Base-by-base conservation (phyloP, 2,888 invertebrate genomes). In the Caenorhabditis angaria region DNA sequence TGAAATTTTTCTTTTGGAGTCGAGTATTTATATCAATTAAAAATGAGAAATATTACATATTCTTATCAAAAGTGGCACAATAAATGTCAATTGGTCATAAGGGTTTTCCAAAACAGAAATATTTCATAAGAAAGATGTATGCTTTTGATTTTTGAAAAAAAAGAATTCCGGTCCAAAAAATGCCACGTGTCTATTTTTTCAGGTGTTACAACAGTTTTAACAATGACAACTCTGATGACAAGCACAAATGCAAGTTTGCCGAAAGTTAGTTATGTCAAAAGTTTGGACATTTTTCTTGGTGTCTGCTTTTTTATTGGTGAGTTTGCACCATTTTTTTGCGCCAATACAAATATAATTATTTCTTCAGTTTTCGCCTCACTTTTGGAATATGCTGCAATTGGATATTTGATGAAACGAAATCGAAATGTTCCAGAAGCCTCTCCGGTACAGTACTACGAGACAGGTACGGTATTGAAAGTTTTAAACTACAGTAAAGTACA, bases 211-310 rank as follows among this genome's bases (percentile, higher is more conserved):
- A 88, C 88, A n/a, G 88, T 88, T 25, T 79, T 88, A 51, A 88
- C 88, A 14, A 88, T 88, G 87, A 88, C 88, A 6, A 88, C 88
- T 1, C 77, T 88, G 61, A 88, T 88, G 82, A 88, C 88, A 2
- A 85, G 84, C 56, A 88, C 88, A 4, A 88, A 88, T 74, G 86
- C 88, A 10, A 81, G 85, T 10, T 76, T 88, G 55, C 88, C 88
- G 10, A 88, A 88, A 82, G 85, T 85, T 18, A 81, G 81, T 60
- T 88, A 88, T 72, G 85, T 88, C 48, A 88, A 88, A 66, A 82
- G 84, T 65, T 82, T 88, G 60, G 88, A 88, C 77, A 86, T 88
- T 20, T 88, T 88, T 70, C 79, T 88, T 20, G 88, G 88, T 10
- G 85, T 88, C 14, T 88, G 88, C 70, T 88, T 88, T 77, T 85